phyloP scores from a whole-genome alignment of 2,113 vertebrate species.

The Oreochromis tanganicae region DNA sequence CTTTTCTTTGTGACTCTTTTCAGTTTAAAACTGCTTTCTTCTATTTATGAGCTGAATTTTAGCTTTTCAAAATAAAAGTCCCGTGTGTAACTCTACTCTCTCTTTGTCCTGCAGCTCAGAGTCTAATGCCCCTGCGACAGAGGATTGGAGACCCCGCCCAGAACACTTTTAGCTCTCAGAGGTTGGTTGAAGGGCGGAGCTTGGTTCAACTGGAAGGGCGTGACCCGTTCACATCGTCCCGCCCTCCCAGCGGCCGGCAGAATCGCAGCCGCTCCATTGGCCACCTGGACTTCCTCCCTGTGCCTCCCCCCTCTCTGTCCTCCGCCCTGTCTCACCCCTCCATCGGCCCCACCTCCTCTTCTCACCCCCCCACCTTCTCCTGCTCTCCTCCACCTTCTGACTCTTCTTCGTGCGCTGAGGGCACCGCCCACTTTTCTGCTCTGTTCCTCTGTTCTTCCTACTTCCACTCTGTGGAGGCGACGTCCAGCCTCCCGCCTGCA shows the following conservation, averaged over 20 bases:
- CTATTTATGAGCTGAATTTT: background rate
- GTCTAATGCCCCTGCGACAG: constrained; percentile 78
- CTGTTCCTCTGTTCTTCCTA: constrained; percentile 79
- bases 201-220: constrained; percentile 47
- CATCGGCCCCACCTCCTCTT: background rate
- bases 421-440: constrained; percentile 38
- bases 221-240: background rate
- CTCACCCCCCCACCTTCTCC: background rate
- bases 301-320: constrained; percentile 35
- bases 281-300: constrained; percentile 76
- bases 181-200: constrained; percentile 85
- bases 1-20: background rate
- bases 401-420: background rate
- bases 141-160: constrained; percentile 79
- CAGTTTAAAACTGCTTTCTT: background rate
- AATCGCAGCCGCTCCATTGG: constrained; percentile 81
- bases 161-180: constrained; percentile 80
- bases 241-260: constrained; percentile 71
- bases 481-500: constrained; percentile 72
- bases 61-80: background rate
- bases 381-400: background rate
- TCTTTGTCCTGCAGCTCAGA: constrained; percentile 72
- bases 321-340: constrained; percentile 39
- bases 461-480: constrained; percentile 76
- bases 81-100: background rate